phyloP scores from a whole-genome alignment of 1,140 invertebrate genomes.

The Camponotus pennsylvanicus region DNA sequence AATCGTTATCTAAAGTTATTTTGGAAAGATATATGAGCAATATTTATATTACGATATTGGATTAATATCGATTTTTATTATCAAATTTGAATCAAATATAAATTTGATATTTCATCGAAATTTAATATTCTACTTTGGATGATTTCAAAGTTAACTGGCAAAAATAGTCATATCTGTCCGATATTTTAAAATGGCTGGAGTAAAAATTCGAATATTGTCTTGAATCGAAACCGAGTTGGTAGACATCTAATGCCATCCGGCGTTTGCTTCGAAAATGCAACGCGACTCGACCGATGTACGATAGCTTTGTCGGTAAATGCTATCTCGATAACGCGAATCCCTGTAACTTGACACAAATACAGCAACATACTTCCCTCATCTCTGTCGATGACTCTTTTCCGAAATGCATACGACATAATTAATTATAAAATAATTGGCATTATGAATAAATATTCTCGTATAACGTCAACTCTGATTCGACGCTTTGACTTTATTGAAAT shows the following conservation, averaged over 20 bases:
- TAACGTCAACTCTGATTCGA: background rate
- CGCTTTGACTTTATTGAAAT: background rate
- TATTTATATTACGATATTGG: background rate
- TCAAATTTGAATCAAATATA: background rate
- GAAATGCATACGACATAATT: background rate
- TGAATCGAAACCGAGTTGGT: too few species aligned
- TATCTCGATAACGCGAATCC: conserved; percentile 59
- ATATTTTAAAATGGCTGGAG: background rate
- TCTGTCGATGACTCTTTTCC: background rate
- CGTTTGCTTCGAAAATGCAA: background rate
- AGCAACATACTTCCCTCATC: background rate
- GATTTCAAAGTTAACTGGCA: background rate
- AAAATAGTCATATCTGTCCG: background rate
- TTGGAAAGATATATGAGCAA: too few species aligned
- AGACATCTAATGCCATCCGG: conserved; percentile 45
- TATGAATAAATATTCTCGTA: background rate
- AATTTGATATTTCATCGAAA: background rate
- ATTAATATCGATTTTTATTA: background rate
- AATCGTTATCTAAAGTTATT: too few species aligned
- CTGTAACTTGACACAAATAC: background rate
- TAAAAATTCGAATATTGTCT: background rate
- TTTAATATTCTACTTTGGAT: background rate
- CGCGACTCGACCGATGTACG: background rate
- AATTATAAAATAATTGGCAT: background rate
- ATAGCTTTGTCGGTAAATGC: conserved; percentile 5